These are phyloP conservation scores for Parambassis ranga DNA, from an alignment of 2,797 vertebrate species.

Conservation along the genomic window DNA sequence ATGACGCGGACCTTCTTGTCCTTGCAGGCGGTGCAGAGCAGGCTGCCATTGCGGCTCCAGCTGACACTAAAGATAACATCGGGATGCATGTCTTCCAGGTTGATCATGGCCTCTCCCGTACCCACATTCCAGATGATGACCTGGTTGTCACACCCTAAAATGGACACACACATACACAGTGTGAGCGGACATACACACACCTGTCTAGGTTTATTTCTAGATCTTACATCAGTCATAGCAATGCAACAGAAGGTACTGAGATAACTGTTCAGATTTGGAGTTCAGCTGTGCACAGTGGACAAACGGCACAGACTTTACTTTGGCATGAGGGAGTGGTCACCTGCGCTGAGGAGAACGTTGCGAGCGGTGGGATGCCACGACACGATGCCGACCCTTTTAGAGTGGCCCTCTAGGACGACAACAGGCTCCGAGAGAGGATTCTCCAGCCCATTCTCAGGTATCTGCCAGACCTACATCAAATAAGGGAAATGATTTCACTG, in stretches of 20 bases:
- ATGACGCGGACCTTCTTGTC: constrained; percentile 97
- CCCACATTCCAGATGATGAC: constrained; percentile 98
- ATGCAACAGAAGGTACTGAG: constrained; percentile 1
- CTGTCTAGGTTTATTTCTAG: constrained; percentile 48
- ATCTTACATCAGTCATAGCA: constrained; percentile 18
- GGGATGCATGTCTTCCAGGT: constrained; percentile 94
- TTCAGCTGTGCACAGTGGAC: constrained; percentile 46
- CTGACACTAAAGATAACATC: constrained; percentile 96
- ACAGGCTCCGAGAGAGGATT: constrained; percentile 89
- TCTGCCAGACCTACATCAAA: constrained; percentile 92
- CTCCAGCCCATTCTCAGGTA: constrained; percentile 93
- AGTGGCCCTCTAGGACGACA: constrained; percentile 95
- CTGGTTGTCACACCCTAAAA: constrained; percentile 91
- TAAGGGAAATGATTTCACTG: not conserved
- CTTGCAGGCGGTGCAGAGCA: constrained; percentile 96
- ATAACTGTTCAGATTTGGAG: constrained; percentile 43
- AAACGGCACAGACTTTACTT: not conserved
- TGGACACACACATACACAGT: constrained; percentile 37
- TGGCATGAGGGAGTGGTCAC: constrained; percentile 66
- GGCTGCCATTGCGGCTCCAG: constrained; percentile 95
- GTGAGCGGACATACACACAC: constrained; percentile 9
- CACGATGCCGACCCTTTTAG: constrained; percentile 96
- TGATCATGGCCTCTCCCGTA: constrained; percentile 90
- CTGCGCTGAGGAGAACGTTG: constrained; percentile 96
- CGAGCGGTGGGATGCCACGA: constrained; percentile 96